These are phyloP conservation scores for Mongoloraphidia duomilia DNA, from an alignment of 2,888 invertebrate species.

Conservation along the genomic window DNA sequence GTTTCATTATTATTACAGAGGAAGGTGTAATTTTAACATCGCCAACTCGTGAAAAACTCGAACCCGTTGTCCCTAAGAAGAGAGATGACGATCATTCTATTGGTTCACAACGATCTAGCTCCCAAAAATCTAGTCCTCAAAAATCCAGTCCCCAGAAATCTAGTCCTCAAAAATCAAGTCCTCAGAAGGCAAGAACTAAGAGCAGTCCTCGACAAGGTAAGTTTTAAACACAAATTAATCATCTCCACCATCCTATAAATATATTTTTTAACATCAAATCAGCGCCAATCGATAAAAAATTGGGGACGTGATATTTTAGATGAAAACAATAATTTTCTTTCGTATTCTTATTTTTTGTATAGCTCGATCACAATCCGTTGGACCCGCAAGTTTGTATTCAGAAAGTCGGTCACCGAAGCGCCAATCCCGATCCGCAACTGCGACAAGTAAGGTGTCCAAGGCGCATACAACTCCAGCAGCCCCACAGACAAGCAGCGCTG, in stretches of 20 bases:
- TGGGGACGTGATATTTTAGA: neutral
- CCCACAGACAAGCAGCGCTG: conserved; percentile 28
- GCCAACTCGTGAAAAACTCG: conserved; percentile 55
- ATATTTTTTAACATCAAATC: too few relatives aligned
- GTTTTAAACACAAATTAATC: conserved; percentile 4
- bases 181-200: conserved; percentile 41
- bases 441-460: conserved; percentile 49
- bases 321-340: neutral
- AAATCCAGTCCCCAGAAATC: conserved; percentile 39
- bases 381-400: conserved; percentile 40
- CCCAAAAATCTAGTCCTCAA: conserved; percentile 41
- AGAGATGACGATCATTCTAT: conserved; percentile 30
- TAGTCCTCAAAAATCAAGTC: conserved; percentile 31
- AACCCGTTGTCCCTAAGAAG: conserved; percentile 47
- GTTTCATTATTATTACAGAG: conserved; percentile 19
- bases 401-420: conserved; percentile 67
- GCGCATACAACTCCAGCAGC: conserved; percentile 42
- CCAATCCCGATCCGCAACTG: conserved; percentile 51
- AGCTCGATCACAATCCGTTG: conserved; percentile 57
- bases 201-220: conserved; percentile 34
- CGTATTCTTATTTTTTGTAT: conserved; percentile 15
- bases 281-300: too few relatives aligned
- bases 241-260: neutral
- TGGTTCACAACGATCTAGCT: conserved; percentile 29
- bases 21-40: conserved; percentile 53